A percentile compares a stretch with the other conserved stretches of the same genome.
Conservation (phyloP, 2,797 vertebrate species). For the Microctenopoma lineatum region DNA sequence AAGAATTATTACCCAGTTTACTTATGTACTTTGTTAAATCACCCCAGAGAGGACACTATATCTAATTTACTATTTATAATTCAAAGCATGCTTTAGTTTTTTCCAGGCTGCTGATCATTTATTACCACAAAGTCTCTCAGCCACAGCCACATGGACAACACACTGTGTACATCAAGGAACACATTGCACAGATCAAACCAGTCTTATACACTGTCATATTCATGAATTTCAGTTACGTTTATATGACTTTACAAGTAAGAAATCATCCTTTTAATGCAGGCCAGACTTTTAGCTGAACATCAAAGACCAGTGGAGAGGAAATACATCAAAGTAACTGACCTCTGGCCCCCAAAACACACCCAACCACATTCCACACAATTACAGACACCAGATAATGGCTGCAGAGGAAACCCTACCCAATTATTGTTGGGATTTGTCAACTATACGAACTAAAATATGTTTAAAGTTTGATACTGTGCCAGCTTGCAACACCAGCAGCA, state of each 20-base stretch:
- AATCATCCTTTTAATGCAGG: conserved; percentile 39
- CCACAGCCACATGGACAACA: conserved; percentile 24
- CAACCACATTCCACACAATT: conserved; percentile 79
- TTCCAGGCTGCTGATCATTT: conserved; percentile 40
- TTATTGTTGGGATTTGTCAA: conserved; percentile 36
- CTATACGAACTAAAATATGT: conserved; percentile 39
- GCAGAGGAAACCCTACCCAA: conserved; percentile 61
- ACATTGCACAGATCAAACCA: conserved; percentile 24
- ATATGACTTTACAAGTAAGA: conserved; percentile 18
- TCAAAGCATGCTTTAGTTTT: conserved; percentile 46
- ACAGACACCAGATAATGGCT: conserved; percentile 64
- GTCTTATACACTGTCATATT: conserved; percentile 21
- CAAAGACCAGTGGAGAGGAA: conserved; percentile 72
- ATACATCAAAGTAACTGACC: conserved; percentile 78
- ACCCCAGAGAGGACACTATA: conserved; percentile 21
- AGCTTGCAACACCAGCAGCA: conserved; percentile 29
- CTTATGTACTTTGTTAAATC: conserved; percentile 12
- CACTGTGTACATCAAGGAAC: conserved; percentile 21
- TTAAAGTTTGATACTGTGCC: conserved; percentile 45
- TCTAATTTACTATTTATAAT: conserved; percentile 39
- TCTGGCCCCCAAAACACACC: conserved; percentile 73
- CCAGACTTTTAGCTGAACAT: conserved; percentile 54
- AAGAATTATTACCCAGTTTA: conserved; percentile 22
- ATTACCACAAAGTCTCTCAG: conserved; percentile 30
- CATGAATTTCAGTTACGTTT: conserved; percentile 29